These are phyloP conservation scores for Poeciliopsis paucimaculata DNA, from an alignment of 2,797 vertebrate genomes.

Conservation along the genomic window DNA sequence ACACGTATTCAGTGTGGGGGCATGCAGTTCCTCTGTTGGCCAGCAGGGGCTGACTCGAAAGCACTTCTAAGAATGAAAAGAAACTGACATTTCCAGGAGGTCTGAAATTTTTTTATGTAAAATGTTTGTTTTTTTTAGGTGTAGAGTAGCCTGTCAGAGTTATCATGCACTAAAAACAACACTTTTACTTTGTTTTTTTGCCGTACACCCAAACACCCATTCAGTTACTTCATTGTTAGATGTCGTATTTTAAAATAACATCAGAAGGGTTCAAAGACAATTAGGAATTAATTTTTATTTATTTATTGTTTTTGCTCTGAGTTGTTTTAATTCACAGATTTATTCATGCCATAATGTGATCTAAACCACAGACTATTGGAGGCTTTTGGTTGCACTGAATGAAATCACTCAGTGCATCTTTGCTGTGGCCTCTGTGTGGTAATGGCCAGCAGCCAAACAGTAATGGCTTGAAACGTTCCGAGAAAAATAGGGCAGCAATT, in stretches of 20 bases:
- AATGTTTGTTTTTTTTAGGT: neutral
- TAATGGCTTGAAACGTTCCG: constrained; percentile 66
- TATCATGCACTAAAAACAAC: neutral
- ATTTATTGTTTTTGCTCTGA: neutral
- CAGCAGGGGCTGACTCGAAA: neutral
- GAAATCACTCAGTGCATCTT: constrained; percentile 38
- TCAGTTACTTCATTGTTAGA: neutral
- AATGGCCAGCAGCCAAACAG: constrained; percentile 44
- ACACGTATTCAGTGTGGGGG: neutral
- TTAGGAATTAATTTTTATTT: neutral
- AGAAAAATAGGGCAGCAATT: constrained; percentile 58
- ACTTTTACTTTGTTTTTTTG: neutral
- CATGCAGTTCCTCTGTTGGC: neutral
- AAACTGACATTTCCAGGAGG: neutral
- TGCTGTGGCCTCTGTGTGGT: constrained; percentile 38
- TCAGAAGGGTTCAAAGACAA: neutral
- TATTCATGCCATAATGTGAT: neutral
- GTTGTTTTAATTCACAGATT: neutral
- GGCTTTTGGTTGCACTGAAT: constrained; percentile 1
- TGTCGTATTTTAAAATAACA: neutral
- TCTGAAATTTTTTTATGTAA: neutral
- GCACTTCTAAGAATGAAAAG: neutral
- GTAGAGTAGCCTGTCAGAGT: neutral
- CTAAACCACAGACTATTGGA: neutral
- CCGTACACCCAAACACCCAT: neutral